These are phyloP conservation scores for Habrosyne pyritoides DNA, from an alignment of 2,888 invertebrate species.

Conservation along the genomic window DNA sequence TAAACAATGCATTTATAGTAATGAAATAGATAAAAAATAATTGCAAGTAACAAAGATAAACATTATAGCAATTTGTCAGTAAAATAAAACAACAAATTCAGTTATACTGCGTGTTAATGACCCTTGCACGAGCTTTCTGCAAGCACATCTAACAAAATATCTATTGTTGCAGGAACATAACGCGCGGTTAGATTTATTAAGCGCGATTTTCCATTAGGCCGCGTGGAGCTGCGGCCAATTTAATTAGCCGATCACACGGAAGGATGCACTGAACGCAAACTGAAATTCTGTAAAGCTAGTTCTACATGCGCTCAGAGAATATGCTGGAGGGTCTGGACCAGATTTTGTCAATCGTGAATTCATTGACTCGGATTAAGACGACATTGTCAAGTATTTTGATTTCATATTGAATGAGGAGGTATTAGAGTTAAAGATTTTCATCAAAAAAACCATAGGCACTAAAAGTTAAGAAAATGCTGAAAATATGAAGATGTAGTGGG, in stretches of 20 bases:
- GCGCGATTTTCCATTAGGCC: constrained; percentile 68
- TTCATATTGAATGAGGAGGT: no score
- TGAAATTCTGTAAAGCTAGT: constrained; percentile 32
- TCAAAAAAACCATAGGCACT: no score
- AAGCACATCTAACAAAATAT: constrained; percentile 25
- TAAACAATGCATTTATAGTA: no score
- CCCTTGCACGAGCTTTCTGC: constrained; percentile 7
- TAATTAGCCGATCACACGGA: constrained; percentile 79
- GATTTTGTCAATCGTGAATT: no score
- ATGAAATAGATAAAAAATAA: no score
- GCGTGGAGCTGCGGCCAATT: constrained; percentile 54
- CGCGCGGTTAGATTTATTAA: constrained; percentile 62
- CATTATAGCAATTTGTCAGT: background rate
- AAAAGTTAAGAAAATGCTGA: no score
- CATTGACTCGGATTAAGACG: no score
- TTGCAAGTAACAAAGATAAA: background rate
- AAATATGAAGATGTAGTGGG: no score
- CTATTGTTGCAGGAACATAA: constrained; percentile 45
- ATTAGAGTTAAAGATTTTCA: no score
- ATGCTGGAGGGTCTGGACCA: background rate
- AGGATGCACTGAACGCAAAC: constrained; percentile 55
- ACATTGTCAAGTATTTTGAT: no score
- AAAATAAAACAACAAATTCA: constrained; percentile 5
- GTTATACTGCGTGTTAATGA: background rate
- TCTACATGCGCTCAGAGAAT: constrained; percentile 11